Evolutionary conservation across 1,140 invertebrate species (phyloP).

Genomic region (Drosophila persimilis): DNA sequence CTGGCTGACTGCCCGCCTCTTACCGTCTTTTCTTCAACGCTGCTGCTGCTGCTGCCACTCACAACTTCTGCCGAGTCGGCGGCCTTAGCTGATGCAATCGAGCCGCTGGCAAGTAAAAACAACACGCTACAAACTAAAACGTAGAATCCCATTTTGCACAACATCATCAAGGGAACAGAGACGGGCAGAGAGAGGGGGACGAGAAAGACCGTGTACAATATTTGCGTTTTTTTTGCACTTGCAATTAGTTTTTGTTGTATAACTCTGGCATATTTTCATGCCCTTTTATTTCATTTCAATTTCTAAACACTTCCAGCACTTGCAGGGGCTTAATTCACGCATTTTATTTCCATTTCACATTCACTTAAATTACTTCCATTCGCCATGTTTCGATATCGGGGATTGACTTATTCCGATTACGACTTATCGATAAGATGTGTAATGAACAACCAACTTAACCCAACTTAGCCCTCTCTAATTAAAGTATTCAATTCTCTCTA

Average conservation of each 20-base stretch:
- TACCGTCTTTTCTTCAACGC: conserved; percentile 58
- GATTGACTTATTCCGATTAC: too few relatives aligned
- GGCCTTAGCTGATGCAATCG: conserved; percentile 76
- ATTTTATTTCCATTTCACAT: conserved; percentile 48
- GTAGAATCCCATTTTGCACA: conserved; percentile 72
- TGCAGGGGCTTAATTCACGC: conserved; percentile 6
- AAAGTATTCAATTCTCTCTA: too few relatives aligned
- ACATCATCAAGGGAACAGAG: conserved; percentile 22
- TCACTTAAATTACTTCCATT: conserved; percentile 32
- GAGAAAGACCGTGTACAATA: conserved; percentile 24
- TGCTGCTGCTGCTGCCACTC: conserved; percentile 54
- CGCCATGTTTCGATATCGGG: conserved; percentile 23
- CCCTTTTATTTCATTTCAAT: conserved; percentile 17
- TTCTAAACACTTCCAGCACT: conserved; percentile 22
- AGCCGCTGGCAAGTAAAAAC: conserved; percentile 64
- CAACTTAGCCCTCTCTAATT: too few relatives aligned
- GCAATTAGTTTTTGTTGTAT: conserved; percentile 40
- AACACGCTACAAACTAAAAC: conserved; percentile 63
- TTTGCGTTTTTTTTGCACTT: conserved; percentile 33
- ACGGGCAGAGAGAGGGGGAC: conserved; percentile 22
- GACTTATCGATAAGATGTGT: too few relatives aligned
- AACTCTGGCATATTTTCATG: conserved; percentile 60
- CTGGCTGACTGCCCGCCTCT: conserved; percentile 4
- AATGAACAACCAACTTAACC: too few relatives aligned
- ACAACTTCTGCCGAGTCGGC: conserved; percentile 75